These are phyloP conservation scores for Remorina albescens DNA, from an alignment of 2,797 vertebrate species.

Conservation along the genomic window DNA sequence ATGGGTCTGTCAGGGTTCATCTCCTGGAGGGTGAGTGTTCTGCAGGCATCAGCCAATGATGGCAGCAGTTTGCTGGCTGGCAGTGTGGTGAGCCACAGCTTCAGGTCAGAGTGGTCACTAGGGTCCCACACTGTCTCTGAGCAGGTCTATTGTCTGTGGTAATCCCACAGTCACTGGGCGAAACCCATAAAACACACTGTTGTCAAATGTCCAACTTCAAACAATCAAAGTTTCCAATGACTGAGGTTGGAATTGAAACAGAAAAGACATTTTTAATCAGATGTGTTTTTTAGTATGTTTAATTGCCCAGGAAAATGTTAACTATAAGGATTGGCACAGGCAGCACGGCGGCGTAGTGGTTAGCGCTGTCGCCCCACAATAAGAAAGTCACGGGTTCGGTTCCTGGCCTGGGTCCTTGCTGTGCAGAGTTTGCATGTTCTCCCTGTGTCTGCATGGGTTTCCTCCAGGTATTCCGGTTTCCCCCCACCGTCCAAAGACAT, in stretches of 20 bases:
- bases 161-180: constrained; percentile 36
- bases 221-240: background rate
- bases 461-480: no score
- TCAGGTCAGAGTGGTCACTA: constrained; percentile 65
- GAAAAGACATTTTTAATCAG: no score
- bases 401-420: no score
- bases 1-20: constrained; percentile 43
- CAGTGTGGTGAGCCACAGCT: constrained; percentile 54
- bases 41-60: background rate
- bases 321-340: background rate
- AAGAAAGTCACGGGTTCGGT: no score
- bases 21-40: constrained; percentile 24
- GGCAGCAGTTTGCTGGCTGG: constrained; percentile 34
- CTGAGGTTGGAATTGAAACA: background rate
- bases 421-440: no score
- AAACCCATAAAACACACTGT: constrained; percentile 30
- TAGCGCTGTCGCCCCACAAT: no score
- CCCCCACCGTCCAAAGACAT: no score
- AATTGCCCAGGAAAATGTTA: background rate
- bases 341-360: no score
- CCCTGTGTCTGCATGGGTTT: no score
- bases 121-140: constrained; percentile 35
- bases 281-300: no score
- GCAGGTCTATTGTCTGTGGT: constrained; percentile 53
- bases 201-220: constrained; percentile 3